Evolutionary conservation across 2,113 vertebrate genomes (phyloP).

Genomic region (Tachycineta bicolor): DNA sequence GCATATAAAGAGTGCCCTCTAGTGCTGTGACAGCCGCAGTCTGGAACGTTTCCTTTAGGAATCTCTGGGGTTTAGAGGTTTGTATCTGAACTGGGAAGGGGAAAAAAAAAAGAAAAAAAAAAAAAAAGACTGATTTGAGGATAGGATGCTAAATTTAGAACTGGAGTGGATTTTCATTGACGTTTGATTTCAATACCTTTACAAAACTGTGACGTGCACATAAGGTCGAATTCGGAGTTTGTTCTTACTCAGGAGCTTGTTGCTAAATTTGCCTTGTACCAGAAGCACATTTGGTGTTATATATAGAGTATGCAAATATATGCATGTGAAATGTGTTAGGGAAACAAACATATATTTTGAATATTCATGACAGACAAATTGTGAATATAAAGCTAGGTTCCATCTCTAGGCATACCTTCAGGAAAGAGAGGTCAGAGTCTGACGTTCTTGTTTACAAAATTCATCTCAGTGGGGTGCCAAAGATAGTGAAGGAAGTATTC

Average conservation of each 20-base stretch:
- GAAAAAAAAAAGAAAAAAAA: too few species aligned
- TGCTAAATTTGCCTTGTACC: background rate
- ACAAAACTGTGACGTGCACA: background rate
- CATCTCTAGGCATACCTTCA: background rate
- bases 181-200: background rate
- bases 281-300: background rate
- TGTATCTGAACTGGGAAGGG: background rate
- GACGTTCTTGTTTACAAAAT: background rate
- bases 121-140: background rate
- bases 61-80: background rate
- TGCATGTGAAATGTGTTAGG: background rate
- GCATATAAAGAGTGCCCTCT: slow-evolving; percentile 64
- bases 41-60: background rate
- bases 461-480: background rate
- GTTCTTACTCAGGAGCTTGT: background rate
- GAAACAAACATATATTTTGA: background rate
- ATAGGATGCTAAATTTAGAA: background rate
- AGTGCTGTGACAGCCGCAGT: slow-evolving; percentile 9
- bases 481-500: background rate
- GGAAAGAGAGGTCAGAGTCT: background rate
- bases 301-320: slow-evolving; percentile 3
- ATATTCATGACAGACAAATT: background rate
- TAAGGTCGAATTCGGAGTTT: background rate
- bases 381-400: background rate
- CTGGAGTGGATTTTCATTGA: background rate